Percentiles rank a stretch among this genome's conserved stretches.
These are phyloP conservation scores for Drosophila rufa DNA, from an alignment of 1,140 invertebrate genomes.

Conservation along the genomic window DNA sequence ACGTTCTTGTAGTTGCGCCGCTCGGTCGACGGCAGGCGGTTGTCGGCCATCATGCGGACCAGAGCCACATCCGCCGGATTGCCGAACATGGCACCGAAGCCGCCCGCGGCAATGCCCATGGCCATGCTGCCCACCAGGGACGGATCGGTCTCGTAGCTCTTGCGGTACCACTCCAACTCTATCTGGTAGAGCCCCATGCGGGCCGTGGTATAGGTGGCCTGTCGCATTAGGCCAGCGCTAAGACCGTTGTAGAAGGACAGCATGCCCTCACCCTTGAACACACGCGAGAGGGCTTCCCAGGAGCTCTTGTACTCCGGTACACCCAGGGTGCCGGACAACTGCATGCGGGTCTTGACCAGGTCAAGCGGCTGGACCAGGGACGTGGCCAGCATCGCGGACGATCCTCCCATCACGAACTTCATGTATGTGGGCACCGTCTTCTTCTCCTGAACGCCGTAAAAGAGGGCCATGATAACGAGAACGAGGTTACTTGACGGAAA, in stretches of 20 bases:
- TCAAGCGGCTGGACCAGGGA: slow-evolving; percentile 61
- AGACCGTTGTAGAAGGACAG: slow-evolving; percentile 58
- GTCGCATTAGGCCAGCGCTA: slow-evolving; percentile 87
- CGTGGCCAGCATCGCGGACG: slow-evolving; percentile 55
- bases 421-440: slow-evolving; percentile 54
- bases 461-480: slow-evolving; percentile 23
- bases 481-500: background rate
- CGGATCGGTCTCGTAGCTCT: slow-evolving; percentile 6
- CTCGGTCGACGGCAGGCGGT: slow-evolving; percentile 88
- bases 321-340: slow-evolving; percentile 34
- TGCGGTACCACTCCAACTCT: slow-evolving; percentile 53
- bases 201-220: slow-evolving; percentile 91
- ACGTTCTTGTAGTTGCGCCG: slow-evolving; percentile 91
- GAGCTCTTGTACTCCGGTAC: slow-evolving; percentile 47
- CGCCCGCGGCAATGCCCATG: slow-evolving; percentile 89
- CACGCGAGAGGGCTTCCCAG: slow-evolving; percentile 46
- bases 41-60: slow-evolving; percentile 93
- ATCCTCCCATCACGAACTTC: slow-evolving; percentile 60
- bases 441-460: slow-evolving; percentile 25
- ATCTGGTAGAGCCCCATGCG: slow-evolving; percentile 88
- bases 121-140: slow-evolving; percentile 70
- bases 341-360: slow-evolving; percentile 64
- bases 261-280: slow-evolving; percentile 43
- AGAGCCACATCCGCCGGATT: slow-evolving; percentile 91
- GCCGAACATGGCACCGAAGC: slow-evolving; percentile 90